A percentile compares a stretch with the other conserved stretches of the same genome.
phyloP scores from a whole-genome alignment of 2,797 vertebrate genomes.

The Ibycter americanus region DNA sequence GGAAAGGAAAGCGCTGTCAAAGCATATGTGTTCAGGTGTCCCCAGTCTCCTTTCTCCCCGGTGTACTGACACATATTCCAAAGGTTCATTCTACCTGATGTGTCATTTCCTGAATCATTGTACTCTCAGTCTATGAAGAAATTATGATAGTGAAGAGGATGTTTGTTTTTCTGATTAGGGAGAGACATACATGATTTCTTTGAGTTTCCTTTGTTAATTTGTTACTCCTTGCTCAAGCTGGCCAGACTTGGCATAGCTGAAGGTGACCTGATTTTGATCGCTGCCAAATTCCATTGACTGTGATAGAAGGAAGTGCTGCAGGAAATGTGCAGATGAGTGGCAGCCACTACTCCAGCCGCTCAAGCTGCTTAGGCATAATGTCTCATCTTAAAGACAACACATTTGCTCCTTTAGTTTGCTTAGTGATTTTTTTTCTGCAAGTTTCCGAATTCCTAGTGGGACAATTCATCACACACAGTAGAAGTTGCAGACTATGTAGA shows the following conservation, averaged over 20 bases:
- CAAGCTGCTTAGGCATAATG: not conserved
- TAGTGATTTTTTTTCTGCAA: not conserved
- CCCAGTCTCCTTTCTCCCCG: not conserved
- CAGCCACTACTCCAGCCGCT: not conserved
- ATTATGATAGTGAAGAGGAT: not conserved
- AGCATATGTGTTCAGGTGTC: not conserved
- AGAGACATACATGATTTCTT: not conserved
- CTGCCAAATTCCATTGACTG: not conserved
- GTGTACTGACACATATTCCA: not conserved
- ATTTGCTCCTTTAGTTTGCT: not conserved
- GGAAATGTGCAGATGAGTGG: not conserved
- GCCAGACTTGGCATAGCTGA: not conserved
- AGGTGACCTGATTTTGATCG: slow-evolving; percentile 20
- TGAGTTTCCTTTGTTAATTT: not conserved
- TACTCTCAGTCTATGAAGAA: not conserved
- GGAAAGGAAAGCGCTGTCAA: not conserved
- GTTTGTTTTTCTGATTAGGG: not conserved
- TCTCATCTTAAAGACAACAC: not conserved
- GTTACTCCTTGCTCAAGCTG: not conserved
- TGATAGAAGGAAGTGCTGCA: not conserved
- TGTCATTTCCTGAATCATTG: slow-evolving; percentile 4
- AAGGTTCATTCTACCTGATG: not conserved
- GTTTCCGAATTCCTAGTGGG: not conserved
- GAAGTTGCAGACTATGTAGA: not conserved
- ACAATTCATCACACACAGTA: not conserved